These are phyloP conservation scores for Caenorhabditis remanei DNA, from an alignment of 1,140 invertebrate species.

Conservation along the genomic window DNA sequence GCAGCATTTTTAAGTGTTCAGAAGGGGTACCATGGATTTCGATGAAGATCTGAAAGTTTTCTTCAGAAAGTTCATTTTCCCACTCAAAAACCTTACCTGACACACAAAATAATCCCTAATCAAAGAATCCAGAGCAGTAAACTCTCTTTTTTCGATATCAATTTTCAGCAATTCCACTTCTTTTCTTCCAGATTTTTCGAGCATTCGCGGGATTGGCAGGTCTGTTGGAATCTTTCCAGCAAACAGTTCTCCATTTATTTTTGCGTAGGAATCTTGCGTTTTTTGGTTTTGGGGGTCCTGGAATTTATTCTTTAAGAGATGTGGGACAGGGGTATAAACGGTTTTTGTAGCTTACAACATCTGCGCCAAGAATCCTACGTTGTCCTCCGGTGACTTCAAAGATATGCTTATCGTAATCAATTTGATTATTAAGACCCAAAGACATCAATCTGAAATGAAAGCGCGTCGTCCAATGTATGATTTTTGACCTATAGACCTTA, in stretches of 20 bases:
- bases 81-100: background rate
- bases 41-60: constrained; percentile 1
- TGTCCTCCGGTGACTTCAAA: constrained; percentile 12
- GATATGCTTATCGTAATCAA: constrained; percentile 11
- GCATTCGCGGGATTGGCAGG: background rate
- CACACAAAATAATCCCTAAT: constrained; percentile 24
- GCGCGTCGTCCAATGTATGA: too few species aligned
- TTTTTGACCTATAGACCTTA: background rate
- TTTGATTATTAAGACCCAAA: background rate
- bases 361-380: background rate
- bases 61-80: background rate
- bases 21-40: background rate
- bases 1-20: constrained; percentile 5
- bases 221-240: constrained; percentile 9
- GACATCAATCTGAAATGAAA: constrained; percentile 30
- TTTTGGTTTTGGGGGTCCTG: background rate
- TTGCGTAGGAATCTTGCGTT: background rate
- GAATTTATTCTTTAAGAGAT: too few species aligned
- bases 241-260: background rate
- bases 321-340: background rate
- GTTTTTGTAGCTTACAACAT: background rate
- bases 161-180: background rate
- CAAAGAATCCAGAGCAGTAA: constrained; percentile 1
- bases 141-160: constrained; percentile 32
- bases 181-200: background rate